Evolutionary conservation across 1,140 invertebrate species (phyloP).

Genomic region (Drosophila kikkawai): DNA sequence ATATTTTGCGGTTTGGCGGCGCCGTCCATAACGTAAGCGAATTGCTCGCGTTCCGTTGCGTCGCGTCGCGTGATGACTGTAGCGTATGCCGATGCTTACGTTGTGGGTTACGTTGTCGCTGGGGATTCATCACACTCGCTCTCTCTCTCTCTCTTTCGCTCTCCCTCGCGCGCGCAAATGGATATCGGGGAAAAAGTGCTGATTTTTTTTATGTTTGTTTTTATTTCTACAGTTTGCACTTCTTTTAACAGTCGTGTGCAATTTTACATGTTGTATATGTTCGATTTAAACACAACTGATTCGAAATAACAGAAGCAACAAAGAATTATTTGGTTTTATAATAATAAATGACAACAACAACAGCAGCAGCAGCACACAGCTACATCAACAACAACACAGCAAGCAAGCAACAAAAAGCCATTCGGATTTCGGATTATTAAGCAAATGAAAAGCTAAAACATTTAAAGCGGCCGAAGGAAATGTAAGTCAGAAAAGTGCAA

Average conservation of each 20-base stretch:
- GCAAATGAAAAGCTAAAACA: neutral
- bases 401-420: slow-evolving; percentile 3
- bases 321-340: slow-evolving; percentile 2
- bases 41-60: slow-evolving; percentile 3
- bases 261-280: slow-evolving; percentile 68
- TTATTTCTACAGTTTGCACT: slow-evolving; percentile 58
- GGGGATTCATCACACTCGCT: slow-evolving; percentile 8
- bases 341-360: slow-evolving; percentile 18
- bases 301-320: slow-evolving; percentile 27
- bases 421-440: slow-evolving; percentile 18
- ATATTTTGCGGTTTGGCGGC: slow-evolving; percentile 41
- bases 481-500: slow-evolving; percentile 24
- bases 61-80: slow-evolving; percentile 9
- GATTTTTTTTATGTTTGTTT: slow-evolving; percentile 43
- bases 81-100: slow-evolving; percentile 24
- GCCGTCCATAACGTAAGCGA: slow-evolving; percentile 30
- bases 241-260: slow-evolving; percentile 62
- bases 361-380: neutral
- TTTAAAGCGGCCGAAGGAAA: slow-evolving; percentile 13
- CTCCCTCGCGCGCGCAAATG: slow-evolving; percentile 30
- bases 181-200: slow-evolving; percentile 17
- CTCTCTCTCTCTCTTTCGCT: slow-evolving; percentile 1
- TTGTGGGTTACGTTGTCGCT: slow-evolving; percentile 34
- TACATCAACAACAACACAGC: neutral
- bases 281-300: slow-evolving; percentile 33